Conservation (phyloP, 2,797 vertebrate genomes). For the Taeniopygia guttata region DNA sequence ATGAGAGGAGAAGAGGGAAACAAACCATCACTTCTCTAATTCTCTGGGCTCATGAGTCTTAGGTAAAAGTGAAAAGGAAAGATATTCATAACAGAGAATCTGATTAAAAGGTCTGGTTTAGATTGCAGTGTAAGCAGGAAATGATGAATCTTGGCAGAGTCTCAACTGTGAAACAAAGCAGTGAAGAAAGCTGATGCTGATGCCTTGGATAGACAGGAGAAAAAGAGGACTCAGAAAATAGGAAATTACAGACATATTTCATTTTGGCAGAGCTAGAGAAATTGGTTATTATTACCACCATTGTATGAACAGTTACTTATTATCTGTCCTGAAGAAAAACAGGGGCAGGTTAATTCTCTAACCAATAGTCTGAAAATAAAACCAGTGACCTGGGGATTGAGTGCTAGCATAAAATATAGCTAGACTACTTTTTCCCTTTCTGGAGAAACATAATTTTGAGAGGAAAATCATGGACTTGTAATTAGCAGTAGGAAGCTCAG, state of each 20-base stretch:
- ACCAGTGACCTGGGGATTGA: not conserved
- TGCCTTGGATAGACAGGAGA: constrained; percentile 39
- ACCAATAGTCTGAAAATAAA: not conserved
- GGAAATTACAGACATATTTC: constrained; percentile 62
- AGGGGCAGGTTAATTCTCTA: not conserved
- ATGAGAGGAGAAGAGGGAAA: constrained; percentile 50
- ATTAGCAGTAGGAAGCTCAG: not conserved
- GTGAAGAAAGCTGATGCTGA: constrained; percentile 51
- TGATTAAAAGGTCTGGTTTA: constrained; percentile 58
- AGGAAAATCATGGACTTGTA: not conserved
- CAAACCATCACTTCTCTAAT: constrained; percentile 22
- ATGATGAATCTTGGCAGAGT: constrained; percentile 61
- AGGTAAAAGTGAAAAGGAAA: constrained; percentile 41
- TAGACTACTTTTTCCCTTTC: not conserved
- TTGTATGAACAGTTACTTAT: constrained; percentile 9
- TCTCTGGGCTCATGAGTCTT: constrained; percentile 19
- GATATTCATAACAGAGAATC: constrained; percentile 8
- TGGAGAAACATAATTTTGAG: not conserved
- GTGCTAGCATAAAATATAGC: not conserved
- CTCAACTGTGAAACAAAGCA: constrained; percentile 52
- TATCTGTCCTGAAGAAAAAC: not conserved
- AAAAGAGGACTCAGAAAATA: constrained; percentile 1
- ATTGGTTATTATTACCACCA: constrained; percentile 6
- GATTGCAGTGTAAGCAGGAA: constrained; percentile 62
- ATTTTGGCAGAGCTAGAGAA: constrained; percentile 33